Evolutionary conservation across 2,113 vertebrate genomes (phyloP), one percentile per base, ranked within the genome.

Genomic region (Channa argus): DNA sequence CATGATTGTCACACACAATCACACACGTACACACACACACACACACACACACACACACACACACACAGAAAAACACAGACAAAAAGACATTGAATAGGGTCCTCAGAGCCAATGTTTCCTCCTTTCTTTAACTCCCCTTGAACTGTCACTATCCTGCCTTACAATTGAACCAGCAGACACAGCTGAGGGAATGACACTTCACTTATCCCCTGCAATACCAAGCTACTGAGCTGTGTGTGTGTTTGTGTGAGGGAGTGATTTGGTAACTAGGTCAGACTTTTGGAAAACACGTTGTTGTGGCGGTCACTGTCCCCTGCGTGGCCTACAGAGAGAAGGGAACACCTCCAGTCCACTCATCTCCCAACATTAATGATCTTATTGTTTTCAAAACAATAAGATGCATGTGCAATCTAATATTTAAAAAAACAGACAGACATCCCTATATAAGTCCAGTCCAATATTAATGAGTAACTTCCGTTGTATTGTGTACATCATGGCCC

Each of bases 261-360:
- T 71, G 24, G 58, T 74, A 92, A 88, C 78, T 87, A 66, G 84
- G 84, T 88, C 88, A 88, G 80, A 82, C 66, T 51, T 51, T 49
- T 74, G 83, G 61, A 66, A 51, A 60, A 79, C 74, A 73, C 62
- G n/a, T 3, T 51, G 68, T 38, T 65, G 78, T 10, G 4, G 61
- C 47, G 63, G 72, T 71, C 73, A 60, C 74, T 64, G 63, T 80
- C 75, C 80, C 63, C 53, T 70, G 64, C 37, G 33, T 64, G 84
- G 64, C 50, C 63, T 54, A 15, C 65, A 74, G 39, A 83, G 65
- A 74, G 39, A 83, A 63, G 38, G 52, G 55, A 73, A 69, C n/a
- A 5, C 38, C 56, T 39, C 46, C 47, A 65, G 61, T 82, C 54
- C 77, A 72, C 46, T 63, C 36, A 3, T 74, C 39, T 24, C 53